phyloP scores from a whole-genome alignment of 2,113 vertebrate genomes.

The Protobothrops flavoviridis region DNA sequence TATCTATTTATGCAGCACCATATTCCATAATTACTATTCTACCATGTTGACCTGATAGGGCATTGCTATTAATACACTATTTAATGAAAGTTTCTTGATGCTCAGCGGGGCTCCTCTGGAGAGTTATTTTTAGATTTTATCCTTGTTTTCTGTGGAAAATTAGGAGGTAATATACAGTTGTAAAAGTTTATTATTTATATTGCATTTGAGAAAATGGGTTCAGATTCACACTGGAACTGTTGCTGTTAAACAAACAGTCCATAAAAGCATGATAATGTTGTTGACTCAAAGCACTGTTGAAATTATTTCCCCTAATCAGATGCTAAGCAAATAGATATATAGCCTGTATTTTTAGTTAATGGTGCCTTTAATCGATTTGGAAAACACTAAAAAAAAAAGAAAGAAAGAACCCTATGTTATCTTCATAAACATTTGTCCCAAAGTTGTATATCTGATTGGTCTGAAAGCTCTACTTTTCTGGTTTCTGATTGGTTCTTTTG shows the following conservation, averaged over 20 bases:
- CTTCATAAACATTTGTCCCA: constrained; percentile 1
- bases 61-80: constrained; percentile 69
- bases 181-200: constrained; percentile 70
- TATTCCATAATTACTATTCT: constrained; percentile 66
- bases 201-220: constrained; percentile 62
- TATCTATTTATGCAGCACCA: constrained; percentile 66
- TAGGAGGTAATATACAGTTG: constrained; percentile 71
- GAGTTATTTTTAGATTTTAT: constrained; percentile 69
- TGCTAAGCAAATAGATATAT: constrained; percentile 47
- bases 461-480: neutral
- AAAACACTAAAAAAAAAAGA: neutral
- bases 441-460: neutral
- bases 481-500: neutral
- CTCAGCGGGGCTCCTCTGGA: constrained; percentile 69
- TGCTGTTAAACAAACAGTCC: constrained; percentile 59
- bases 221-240: constrained; percentile 54
- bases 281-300: constrained; percentile 60
- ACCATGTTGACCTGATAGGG: constrained; percentile 65
- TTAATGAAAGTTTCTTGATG: constrained; percentile 69
- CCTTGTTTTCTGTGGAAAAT: constrained; percentile 61
- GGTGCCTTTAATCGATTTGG: constrained; percentile 15
- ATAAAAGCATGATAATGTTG: constrained; percentile 60
- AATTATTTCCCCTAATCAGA: constrained; percentile 47
- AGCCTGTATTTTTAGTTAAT: constrained; percentile 42
- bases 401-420: neutral